Conservation (phyloP, 2,888 invertebrate genomes). For the Amphipyra berbera region DNA sequence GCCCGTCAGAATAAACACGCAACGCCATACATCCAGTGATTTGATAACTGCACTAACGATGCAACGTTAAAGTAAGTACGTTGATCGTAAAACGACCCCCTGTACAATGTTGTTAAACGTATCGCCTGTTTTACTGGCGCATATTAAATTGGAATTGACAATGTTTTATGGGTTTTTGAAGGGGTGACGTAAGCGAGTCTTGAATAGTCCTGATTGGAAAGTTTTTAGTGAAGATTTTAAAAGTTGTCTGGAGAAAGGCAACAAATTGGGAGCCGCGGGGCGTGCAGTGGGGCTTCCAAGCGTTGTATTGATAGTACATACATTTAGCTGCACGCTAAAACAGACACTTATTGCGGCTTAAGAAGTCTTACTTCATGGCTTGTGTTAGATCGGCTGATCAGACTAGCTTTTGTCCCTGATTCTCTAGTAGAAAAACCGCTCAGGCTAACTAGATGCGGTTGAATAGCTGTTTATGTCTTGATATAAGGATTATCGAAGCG, state of each 20-base stretch:
- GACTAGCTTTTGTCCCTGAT: too few species aligned
- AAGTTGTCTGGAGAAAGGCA: background rate
- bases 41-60: conserved; percentile 74
- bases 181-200: conserved; percentile 36
- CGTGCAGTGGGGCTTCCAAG: too few species aligned
- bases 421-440: too few species aligned
- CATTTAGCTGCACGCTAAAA: too few species aligned
- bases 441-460: too few species aligned
- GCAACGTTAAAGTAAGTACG: conserved; percentile 49
- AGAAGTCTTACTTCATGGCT: too few species aligned
- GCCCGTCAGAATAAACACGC: conserved; percentile 71
- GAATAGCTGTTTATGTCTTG: too few species aligned
- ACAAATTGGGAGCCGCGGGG: too few species aligned
- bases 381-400: too few species aligned
- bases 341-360: too few species aligned
- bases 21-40: conserved; percentile 70
- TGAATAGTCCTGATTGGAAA: background rate
- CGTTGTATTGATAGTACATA: too few species aligned
- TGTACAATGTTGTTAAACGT: conserved; percentile 70
- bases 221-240: background rate
- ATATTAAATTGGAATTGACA: conserved; percentile 72
- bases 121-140: conserved; percentile 73
- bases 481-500: too few species aligned
- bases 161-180: conserved; percentile 58
- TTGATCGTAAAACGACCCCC: conserved; percentile 71